A percentile compares a stretch with the other conserved stretches of the same genome.
phyloP scores from a whole-genome alignment of 1,140 invertebrate species.

The Potamilus streckersoni region DNA sequence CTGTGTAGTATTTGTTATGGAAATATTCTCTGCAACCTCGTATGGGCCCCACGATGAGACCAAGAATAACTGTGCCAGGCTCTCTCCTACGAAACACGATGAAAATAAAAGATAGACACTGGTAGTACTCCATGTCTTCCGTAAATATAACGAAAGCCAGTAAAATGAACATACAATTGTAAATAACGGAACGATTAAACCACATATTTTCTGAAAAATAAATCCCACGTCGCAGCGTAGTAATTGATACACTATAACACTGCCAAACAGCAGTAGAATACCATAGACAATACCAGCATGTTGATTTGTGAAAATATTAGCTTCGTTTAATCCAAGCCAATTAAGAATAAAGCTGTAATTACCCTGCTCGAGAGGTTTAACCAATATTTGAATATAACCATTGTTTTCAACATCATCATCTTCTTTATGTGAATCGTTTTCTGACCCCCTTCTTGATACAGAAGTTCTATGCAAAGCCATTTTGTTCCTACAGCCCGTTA shows the following conservation, averaged over 20 bases:
- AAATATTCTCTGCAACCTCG: constrained; percentile 16
- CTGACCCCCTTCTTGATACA: constrained; percentile 54
- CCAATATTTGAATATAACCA: constrained; percentile 63
- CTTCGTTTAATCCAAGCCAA: constrained; percentile 54
- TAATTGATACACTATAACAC: constrained; percentile 55
- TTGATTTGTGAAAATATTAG: constrained; percentile 46
- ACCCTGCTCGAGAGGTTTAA: constrained; percentile 62
- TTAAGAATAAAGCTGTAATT: constrained; percentile 53
- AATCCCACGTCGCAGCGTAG: constrained; percentile 59
- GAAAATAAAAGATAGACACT: constrained; percentile 67
- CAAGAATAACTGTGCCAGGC: constrained; percentile 55
- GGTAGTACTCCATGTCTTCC: constrained; percentile 64
- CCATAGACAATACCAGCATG: constrained; percentile 57
- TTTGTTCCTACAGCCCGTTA: constrained; percentile 16
- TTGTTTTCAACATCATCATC: constrained; percentile 60
- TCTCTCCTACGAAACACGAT: constrained; percentile 65
- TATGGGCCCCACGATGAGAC: constrained; percentile 34
- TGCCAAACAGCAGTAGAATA: constrained; percentile 38
- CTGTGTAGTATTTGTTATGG: constrained; percentile 37
- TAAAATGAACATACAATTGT: constrained; percentile 64
- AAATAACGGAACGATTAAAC: constrained; percentile 64
- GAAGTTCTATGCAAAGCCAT: constrained; percentile 59
- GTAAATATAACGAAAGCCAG: constrained; percentile 63
- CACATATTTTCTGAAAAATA: constrained; percentile 61
- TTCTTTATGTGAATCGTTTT: constrained; percentile 62